These are phyloP conservation scores for Neoaliturus tenellus DNA, from an alignment of 2,888 invertebrate genomes.

Conservation along the genomic window DNA sequence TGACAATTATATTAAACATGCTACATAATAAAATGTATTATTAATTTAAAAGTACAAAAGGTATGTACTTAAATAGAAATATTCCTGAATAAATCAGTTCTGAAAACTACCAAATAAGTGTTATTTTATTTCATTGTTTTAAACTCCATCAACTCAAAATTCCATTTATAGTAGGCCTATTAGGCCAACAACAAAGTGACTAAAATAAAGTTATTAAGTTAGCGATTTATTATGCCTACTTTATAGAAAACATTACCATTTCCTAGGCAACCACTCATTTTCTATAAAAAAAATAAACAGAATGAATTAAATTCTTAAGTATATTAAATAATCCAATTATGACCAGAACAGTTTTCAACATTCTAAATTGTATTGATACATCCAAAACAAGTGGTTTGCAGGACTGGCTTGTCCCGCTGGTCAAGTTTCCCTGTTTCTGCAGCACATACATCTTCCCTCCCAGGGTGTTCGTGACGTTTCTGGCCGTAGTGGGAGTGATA, in stretches of 20 bases:
- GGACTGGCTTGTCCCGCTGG: not conserved
- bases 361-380: not conserved
- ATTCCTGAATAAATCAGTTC: no score
- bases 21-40: no score
- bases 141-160: no score
- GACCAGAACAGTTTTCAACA: not conserved
- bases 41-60: no score
- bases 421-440: conserved; percentile 14
- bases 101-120: no score
- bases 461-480: not conserved
- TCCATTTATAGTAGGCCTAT: no score
- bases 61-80: no score
- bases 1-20: no score
- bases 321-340: not conserved
- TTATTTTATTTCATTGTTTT: no score
- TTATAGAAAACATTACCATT: not conserved
- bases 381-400: not conserved
- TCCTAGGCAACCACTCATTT: not conserved
- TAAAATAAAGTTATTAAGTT: no score
- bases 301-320: conserved; percentile 12
- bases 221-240: no score
- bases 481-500: not conserved
- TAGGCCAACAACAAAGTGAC: no score
- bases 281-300: not conserved
- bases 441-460: not conserved